A percentile compares a stretch with the other conserved stretches of the same genome.
These are phyloP conservation scores for Poecilia picta DNA, from an alignment of 2,797 vertebrate species.

Conservation along the genomic window DNA sequence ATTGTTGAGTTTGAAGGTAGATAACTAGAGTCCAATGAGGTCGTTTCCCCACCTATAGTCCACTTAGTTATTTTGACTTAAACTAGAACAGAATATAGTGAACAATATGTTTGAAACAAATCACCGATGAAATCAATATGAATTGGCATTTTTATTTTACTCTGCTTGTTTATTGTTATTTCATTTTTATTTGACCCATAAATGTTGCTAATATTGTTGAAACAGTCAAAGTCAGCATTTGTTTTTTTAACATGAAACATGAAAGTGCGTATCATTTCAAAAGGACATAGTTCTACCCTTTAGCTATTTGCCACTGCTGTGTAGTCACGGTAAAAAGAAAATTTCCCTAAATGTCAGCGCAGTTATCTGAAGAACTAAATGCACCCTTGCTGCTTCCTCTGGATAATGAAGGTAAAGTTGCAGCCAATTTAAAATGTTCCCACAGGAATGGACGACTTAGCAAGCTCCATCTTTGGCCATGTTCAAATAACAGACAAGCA, in stretches of 20 bases:
- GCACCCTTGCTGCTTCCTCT: not conserved
- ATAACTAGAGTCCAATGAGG: slow-evolving; percentile 28
- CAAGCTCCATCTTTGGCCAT: not conserved
- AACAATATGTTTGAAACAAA: slow-evolving; percentile 54
- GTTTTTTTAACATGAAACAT: not conserved
- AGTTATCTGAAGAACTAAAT: not conserved
- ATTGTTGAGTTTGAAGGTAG: slow-evolving; percentile 37
- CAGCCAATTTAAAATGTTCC: not conserved
- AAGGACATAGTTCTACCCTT: not conserved
- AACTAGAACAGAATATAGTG: slow-evolving; percentile 53
- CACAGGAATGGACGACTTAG: not conserved
- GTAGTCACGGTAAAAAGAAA: not conserved
- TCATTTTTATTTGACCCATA: slow-evolving; percentile 30
- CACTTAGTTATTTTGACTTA: slow-evolving; percentile 37
- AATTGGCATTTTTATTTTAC: slow-evolving; percentile 45
- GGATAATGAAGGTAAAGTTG: not conserved
- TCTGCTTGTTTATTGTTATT: slow-evolving; percentile 12
- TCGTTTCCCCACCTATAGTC: slow-evolving; percentile 26
- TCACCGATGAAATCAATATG: slow-evolving; percentile 29
- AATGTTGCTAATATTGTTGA: slow-evolving; percentile 34
- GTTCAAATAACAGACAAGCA: not conserved
- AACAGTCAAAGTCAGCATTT: slow-evolving; percentile 26
- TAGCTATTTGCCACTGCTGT: not conserved
- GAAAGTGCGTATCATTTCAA: not conserved
- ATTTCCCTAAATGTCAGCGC: not conserved